These are phyloP conservation scores for Ictalurus punctatus DNA, from an alignment of 2,113 vertebrate species.

Conservation along the genomic window DNA sequence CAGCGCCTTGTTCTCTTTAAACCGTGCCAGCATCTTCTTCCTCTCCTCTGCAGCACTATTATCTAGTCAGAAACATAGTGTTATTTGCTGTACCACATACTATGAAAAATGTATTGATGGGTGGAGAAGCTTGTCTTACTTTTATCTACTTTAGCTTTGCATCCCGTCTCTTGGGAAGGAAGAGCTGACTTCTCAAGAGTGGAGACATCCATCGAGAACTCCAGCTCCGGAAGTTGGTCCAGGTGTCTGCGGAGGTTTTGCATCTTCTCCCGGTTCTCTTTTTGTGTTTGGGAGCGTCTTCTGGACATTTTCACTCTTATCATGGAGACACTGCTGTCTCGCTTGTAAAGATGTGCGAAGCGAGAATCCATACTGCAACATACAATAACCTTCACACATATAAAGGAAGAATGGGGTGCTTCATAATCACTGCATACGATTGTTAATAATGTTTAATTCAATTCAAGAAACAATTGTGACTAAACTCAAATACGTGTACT, in stretches of 20 bases:
- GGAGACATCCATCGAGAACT: constrained; percentile 62
- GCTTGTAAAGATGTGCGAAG: constrained; percentile 77
- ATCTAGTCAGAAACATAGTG: not conserved
- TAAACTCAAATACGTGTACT: not conserved
- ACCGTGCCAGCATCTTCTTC: constrained; percentile 82
- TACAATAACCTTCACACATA: not conserved
- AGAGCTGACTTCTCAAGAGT: constrained; percentile 51
- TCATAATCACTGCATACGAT: not conserved
- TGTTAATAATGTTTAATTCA: not conserved
- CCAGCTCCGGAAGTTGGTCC: constrained; percentile 67
- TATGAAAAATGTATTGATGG: not conserved
- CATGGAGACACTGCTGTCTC: constrained; percentile 80
- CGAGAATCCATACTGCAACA: constrained; percentile 70
- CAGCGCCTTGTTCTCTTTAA: constrained; percentile 86
- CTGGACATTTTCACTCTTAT: constrained; percentile 82
- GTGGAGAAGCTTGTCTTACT: constrained; percentile 43
- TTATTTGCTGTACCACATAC: not conserved
- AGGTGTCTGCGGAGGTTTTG: constrained; percentile 80
- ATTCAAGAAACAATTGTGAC: not conserved
- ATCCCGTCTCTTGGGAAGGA: constrained; percentile 46
- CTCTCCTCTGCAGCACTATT: constrained; percentile 69
- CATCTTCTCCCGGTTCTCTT: constrained; percentile 83
- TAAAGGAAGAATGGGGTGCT: not conserved
- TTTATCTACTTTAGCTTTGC: constrained; percentile 52
- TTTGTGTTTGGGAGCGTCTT: constrained; percentile 80